Evolutionary conservation across 2,888 invertebrate genomes (phyloP).

Genomic region (Drosophila prostipennis): DNA sequence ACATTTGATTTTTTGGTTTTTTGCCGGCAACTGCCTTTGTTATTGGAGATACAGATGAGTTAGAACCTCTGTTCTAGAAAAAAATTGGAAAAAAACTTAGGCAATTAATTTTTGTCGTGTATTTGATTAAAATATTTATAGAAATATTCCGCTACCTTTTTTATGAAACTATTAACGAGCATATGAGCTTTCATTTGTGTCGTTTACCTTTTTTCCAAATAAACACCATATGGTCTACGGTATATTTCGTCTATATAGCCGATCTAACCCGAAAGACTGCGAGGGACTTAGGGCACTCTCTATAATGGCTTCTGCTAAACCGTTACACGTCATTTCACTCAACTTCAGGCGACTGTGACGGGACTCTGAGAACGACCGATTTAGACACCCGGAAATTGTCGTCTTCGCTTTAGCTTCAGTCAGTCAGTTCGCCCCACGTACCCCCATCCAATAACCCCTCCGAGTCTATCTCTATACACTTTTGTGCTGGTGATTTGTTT

Average conservation of each 20-base stretch:
- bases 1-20: conserved; percentile 50
- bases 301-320: conserved; percentile 29
- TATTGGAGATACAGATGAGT: background rate
- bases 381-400: conserved; percentile 76
- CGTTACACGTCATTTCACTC: conserved; percentile 56
- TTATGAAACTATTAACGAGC: too few relatives aligned
- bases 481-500: conserved; percentile 24
- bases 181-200: background rate
- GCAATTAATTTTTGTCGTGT: too few relatives aligned
- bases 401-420: conserved; percentile 30
- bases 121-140: too few relatives aligned
- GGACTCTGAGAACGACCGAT: conserved; percentile 54
- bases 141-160: too few relatives aligned
- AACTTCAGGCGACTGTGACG: conserved; percentile 50
- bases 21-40: conserved; percentile 36
- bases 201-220: background rate
- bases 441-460: conserved; percentile 10
- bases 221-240: conserved; percentile 14
- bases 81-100: background rate
- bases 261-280: conserved; percentile 15
- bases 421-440: conserved; percentile 20
- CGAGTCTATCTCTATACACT: background rate
- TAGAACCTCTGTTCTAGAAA: too few relatives aligned
- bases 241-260: background rate
- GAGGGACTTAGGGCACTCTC: conserved; percentile 3